Evolutionary conservation across 2,113 vertebrate species (phyloP).

Genomic region (Apus apus): DNA sequence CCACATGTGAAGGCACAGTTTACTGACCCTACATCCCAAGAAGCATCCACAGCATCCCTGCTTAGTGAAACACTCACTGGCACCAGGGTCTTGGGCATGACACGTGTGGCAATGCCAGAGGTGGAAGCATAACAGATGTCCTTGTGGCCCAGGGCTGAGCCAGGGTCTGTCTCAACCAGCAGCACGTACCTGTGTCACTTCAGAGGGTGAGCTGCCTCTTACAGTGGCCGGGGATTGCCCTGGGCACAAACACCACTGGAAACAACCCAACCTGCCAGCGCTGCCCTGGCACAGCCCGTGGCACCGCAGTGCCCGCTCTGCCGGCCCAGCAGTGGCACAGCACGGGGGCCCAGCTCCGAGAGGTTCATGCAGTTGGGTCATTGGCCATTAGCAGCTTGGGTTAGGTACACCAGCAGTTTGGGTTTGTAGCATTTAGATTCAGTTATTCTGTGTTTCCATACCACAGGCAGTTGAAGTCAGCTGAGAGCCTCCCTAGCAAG

Average conservation of each 20-base stretch:
- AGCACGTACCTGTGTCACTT: accelerated
- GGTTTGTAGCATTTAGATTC: background rate
- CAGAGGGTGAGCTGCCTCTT: background rate
- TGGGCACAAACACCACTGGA: background rate
- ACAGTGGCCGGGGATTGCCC: accelerated
- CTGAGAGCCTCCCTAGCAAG: background rate
- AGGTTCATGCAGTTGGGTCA: background rate
- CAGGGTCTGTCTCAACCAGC: background rate
- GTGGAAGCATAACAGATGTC: background rate
- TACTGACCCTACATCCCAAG: accelerated
- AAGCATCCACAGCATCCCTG: accelerated
- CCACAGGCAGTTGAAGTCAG: background rate
- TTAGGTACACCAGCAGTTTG: background rate
- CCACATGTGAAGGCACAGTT: background rate
- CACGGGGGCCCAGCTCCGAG: background rate
- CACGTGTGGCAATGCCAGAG: background rate
- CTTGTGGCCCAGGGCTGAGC: background rate
- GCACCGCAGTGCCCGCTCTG: background rate
- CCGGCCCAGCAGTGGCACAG: background rate
- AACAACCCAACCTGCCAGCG: background rate
- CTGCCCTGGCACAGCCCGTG: accelerated
- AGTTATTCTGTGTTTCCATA: background rate
- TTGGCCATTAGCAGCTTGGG: background rate
- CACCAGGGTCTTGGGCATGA: no score
- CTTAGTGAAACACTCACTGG: background rate